Conservation (phyloP, 2,113 vertebrate genomes). For the Dendrocopos noguchii region DNA sequence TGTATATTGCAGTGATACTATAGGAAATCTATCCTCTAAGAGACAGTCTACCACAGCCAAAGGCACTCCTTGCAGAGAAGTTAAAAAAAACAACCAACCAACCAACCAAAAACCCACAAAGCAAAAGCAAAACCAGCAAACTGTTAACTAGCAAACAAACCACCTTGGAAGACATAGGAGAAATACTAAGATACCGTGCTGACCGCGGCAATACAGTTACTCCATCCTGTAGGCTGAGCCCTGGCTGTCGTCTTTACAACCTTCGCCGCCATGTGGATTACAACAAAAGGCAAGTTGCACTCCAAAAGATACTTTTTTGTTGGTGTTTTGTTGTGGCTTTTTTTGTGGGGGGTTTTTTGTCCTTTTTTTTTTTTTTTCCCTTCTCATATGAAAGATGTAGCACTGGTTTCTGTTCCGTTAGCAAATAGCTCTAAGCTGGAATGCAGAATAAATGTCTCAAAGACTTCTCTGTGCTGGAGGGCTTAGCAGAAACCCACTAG, state of each 20-base stretch:
- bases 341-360: no score
- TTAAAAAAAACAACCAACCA: background rate
- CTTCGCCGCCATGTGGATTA: background rate
- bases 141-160: background rate
- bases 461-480: slow-evolving; percentile 45
- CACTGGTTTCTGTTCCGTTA: slow-evolving; percentile 9
- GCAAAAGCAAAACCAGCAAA: background rate
- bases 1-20: background rate
- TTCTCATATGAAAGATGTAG: background rate
- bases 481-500: slow-evolving; percentile 54
- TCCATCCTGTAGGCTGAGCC: background rate
- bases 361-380: no score
- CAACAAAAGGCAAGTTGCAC: background rate
- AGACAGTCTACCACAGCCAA: background rate
- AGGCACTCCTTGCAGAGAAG: background rate
- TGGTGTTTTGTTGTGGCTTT: no score
- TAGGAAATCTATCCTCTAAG: background rate
- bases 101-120: background rate
- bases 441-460: slow-evolving; percentile 66
- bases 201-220: background rate
- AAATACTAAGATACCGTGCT: background rate
- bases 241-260: background rate
- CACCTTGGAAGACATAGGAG: background rate
- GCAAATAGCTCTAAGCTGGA: slow-evolving; percentile 58
- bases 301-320: background rate